A percentile compares a stretch with the other conserved stretches of the same genome.
These are phyloP conservation scores for Vulpes vulpes DNA, from an alignment of 2,113 vertebrate genomes.

Conservation along the genomic window DNA sequence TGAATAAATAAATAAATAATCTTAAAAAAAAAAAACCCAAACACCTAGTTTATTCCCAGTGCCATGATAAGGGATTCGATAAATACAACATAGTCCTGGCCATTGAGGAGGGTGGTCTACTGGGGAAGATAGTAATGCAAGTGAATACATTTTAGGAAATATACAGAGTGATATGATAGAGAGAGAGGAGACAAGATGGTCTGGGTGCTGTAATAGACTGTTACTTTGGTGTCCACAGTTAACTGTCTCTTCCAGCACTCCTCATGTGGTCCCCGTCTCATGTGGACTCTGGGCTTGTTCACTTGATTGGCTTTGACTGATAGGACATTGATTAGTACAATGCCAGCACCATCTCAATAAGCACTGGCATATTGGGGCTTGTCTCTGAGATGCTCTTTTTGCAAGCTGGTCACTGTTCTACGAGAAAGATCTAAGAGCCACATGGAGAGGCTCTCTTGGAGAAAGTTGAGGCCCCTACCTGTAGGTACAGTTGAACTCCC, in stretches of 20 bases:
- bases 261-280: fast-evolving
- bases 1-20: too few relatives aligned
- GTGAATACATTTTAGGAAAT: not conserved
- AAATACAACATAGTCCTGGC: not conserved
- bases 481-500: not conserved
- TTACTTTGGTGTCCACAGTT: not conserved
- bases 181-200: not conserved
- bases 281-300: not conserved
- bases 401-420: not conserved
- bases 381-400: not conserved
- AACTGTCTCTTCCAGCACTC: not conserved
- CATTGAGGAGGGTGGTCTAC: not conserved
- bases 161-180: not conserved
- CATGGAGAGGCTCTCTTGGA: too few relatives aligned
- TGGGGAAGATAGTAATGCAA: not conserved
- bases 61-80: not conserved
- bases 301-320: not conserved
- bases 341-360: not conserved
- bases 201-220: too few relatives aligned
- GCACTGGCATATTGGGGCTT: not conserved
- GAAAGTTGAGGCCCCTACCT: not conserved
- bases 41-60: not conserved
- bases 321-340: not conserved
- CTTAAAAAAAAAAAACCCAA: too few relatives aligned
- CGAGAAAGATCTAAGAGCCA: not conserved